Evolutionary conservation across 2,888 invertebrate genomes (phyloP).

Genomic region (Callyntrura guangdongensis): DNA sequence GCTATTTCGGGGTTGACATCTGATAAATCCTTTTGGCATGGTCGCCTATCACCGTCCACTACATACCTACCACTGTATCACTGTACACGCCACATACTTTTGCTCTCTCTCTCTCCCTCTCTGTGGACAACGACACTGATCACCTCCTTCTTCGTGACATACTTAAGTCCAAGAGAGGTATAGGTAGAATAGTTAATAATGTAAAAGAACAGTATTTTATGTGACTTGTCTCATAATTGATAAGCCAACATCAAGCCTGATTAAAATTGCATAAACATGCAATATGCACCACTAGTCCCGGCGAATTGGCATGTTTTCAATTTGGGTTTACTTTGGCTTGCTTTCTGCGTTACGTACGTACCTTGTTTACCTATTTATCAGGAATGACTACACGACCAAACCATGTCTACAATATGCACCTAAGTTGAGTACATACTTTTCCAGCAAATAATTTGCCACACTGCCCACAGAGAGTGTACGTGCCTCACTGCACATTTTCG

Average conservation of each 20-base stretch:
- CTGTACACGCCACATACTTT: neutral
- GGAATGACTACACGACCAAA: neutral
- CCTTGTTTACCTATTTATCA: neutral
- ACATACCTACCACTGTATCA: too few species aligned
- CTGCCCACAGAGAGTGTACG: neutral
- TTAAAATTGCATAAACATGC: neutral
- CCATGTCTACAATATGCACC: too few species aligned
- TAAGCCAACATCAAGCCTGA: neutral
- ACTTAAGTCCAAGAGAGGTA: too few species aligned
- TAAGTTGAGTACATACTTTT: neutral
- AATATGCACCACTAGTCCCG: too few species aligned
- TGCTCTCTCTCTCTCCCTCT: neutral
- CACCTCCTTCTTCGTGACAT: too few species aligned
- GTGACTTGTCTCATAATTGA: neutral
- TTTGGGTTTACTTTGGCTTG: neutral
- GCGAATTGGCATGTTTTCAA: neutral
- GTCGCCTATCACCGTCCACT: too few species aligned
- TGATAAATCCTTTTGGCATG: too few species aligned
- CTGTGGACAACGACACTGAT: too few species aligned
- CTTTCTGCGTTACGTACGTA: neutral
- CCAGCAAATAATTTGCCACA: neutral
- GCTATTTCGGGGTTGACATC: too few species aligned
- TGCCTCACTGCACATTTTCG: slow-evolving; percentile 1
- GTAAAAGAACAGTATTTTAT: neutral
- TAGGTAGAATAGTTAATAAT: neutral